Evolutionary conservation across 2,113 vertebrate species (phyloP).

Genomic region (Parus major): DNA sequence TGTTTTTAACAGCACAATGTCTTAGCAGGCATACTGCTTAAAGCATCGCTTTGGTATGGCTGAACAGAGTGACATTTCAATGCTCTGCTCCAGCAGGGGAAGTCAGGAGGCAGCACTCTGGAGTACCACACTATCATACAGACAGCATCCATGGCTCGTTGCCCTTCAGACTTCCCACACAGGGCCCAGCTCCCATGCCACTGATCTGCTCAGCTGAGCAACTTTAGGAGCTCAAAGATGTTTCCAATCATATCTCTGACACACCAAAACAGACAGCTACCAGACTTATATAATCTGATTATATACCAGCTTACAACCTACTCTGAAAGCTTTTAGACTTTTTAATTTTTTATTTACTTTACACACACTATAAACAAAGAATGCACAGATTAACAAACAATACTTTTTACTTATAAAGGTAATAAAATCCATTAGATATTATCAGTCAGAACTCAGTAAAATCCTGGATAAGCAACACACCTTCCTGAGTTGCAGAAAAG

Average conservation of each 20-base stretch:
- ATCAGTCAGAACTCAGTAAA: background rate
- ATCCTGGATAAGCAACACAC: background rate
- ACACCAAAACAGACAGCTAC: background rate
- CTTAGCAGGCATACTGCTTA: background rate
- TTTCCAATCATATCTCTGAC: background rate
- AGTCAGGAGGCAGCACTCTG: background rate
- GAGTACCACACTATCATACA: background rate
- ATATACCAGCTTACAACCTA: background rate
- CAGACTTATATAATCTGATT: background rate
- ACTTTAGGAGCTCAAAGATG: background rate
- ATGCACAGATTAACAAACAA: background rate
- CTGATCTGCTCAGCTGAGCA: background rate
- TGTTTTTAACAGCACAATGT: background rate
- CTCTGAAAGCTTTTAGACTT: background rate
- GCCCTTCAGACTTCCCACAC: background rate
- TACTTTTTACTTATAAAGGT: background rate
- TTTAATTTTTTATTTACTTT: background rate
- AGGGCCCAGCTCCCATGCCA: background rate
- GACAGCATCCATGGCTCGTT: rapidly evolving
- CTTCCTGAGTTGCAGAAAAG: background rate
- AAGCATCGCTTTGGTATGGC: background rate
- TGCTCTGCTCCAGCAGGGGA: background rate
- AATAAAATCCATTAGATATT: background rate
- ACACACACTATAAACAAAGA: background rate
- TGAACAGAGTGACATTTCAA: background rate